Percentiles rank a stretch among this genome's conserved stretches.
Evolutionary conservation across 1,140 invertebrate species (phyloP).

Genomic region (Chironomus striatipennis): DNA sequence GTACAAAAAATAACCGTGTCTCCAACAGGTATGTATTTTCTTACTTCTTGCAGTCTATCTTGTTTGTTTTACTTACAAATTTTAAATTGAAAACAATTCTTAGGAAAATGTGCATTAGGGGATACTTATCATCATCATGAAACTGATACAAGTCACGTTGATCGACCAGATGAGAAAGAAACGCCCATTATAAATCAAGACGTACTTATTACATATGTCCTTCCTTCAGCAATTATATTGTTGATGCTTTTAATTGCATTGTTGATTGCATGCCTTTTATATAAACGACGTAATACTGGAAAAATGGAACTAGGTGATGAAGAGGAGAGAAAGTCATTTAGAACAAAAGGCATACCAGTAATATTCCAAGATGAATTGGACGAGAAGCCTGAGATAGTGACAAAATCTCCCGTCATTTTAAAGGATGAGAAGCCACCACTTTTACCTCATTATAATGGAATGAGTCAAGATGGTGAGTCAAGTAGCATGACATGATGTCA

Average conservation of each 20-base stretch:
- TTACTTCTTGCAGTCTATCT: conserved; percentile 20
- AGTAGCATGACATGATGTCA: neutral
- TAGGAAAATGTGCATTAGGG: conserved; percentile 27
- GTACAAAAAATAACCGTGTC: conserved; percentile 62
- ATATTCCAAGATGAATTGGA: conserved; percentile 92
- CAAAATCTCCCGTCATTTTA: conserved; percentile 84
- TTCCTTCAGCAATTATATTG: conserved; percentile 82
- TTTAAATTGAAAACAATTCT: conserved; percentile 19
- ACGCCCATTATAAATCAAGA: conserved; percentile 59
- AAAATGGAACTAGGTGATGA: conserved; percentile 71
- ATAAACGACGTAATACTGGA: conserved; percentile 70
- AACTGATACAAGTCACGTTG: neutral
- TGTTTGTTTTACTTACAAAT: conserved; percentile 16
- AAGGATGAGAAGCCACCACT: conserved; percentile 88
- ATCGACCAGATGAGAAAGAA: conserved; percentile 29
- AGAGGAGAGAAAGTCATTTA: conserved; percentile 70
- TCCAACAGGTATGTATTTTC: conserved; percentile 50
- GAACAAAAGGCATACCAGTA: conserved; percentile 85
- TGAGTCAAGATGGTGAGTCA: conserved; percentile 36
- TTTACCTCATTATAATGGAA: conserved; percentile 48
- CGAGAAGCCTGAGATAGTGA: conserved; percentile 76
- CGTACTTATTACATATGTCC: conserved; percentile 73
- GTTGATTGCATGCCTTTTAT: conserved; percentile 75
- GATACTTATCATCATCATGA: conserved; percentile 24
- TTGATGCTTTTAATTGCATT: conserved; percentile 80